Conservation (phyloP, 2,797 vertebrate genomes). For the Brachyalestes nurse region DNA sequence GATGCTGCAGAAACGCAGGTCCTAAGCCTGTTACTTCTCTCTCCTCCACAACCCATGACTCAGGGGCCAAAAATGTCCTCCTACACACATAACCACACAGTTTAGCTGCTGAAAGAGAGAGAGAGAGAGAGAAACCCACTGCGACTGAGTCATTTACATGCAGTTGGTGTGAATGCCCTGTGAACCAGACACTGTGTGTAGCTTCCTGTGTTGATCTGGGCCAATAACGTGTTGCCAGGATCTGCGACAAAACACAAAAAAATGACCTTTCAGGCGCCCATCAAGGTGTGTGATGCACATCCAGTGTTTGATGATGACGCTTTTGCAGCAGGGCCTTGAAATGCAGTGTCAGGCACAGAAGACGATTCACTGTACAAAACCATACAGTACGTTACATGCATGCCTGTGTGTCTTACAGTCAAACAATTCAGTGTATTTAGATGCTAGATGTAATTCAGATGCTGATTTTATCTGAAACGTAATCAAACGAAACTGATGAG, state of each 20-base stretch:
- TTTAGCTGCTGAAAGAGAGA: constrained; percentile 43
- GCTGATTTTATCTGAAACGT: neutral
- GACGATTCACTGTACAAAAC: neutral
- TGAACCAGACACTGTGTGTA: constrained; percentile 19
- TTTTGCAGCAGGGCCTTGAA: neutral
- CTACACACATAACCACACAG: constrained; percentile 43
- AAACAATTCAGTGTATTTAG: neutral
- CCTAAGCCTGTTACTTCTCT: constrained; percentile 20
- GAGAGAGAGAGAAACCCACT: constrained; percentile 45
- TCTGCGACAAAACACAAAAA: constrained; percentile 31
- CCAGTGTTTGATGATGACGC: no score
- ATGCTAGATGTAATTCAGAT: neutral
- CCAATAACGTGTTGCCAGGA: neutral
- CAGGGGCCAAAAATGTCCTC: constrained; percentile 39
- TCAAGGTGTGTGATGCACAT: neutral
- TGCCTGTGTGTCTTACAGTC: neutral
- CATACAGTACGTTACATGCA: no score
- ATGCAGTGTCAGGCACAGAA: neutral
- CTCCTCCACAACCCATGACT: constrained; percentile 38
- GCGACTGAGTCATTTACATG: constrained; percentile 58
- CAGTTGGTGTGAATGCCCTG: constrained; percentile 48
- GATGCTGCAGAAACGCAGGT: constrained; percentile 8
- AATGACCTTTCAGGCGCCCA: neutral
- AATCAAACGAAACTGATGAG: neutral
- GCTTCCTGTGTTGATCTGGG: neutral